These are phyloP conservation scores for Leptodactylus fallax DNA, from an alignment of 2,797 vertebrate genomes.

Conservation along the genomic window DNA sequence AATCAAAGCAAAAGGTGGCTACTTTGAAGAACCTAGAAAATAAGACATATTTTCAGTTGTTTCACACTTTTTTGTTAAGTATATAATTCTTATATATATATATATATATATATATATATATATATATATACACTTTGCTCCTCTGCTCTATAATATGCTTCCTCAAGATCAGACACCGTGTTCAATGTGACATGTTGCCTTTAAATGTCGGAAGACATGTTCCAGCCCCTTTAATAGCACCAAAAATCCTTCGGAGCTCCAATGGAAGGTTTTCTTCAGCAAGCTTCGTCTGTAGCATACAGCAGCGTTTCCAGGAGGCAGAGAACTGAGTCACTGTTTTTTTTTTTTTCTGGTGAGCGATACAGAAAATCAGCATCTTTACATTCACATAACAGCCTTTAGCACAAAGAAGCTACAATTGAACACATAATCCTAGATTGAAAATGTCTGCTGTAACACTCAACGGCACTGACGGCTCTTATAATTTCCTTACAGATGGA, in stretches of 20 bases:
- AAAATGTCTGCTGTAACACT: constrained; percentile 55
- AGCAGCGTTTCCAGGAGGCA: constrained; percentile 28
- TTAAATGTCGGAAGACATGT: no score
- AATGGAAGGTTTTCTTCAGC: not conserved
- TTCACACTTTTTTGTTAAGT: no score
- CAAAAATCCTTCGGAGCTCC: not conserved
- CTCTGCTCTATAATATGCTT: no score
- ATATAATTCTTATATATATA: no score
- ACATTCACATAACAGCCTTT: constrained; percentile 61
- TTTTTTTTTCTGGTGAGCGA: constrained; percentile 26
- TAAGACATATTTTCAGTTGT: no score
- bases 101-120: no score
- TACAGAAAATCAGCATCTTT: constrained; percentile 56
- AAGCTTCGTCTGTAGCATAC: constrained; percentile 15
- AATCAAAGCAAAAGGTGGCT: no score
- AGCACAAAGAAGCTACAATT: constrained; percentile 63
- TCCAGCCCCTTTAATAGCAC: not conserved
- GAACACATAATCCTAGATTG: constrained; percentile 64
- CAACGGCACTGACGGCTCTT: constrained; percentile 57
- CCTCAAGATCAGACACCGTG: no score
- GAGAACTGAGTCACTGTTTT: constrained; percentile 45
- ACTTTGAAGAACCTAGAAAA: no score
- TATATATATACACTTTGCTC: no score
- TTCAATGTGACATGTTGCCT: no score
- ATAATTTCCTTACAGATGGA: constrained; percentile 63